Evolutionary conservation across 2,888 invertebrate species (phyloP).

Genomic region (Sturmia bella): DNA sequence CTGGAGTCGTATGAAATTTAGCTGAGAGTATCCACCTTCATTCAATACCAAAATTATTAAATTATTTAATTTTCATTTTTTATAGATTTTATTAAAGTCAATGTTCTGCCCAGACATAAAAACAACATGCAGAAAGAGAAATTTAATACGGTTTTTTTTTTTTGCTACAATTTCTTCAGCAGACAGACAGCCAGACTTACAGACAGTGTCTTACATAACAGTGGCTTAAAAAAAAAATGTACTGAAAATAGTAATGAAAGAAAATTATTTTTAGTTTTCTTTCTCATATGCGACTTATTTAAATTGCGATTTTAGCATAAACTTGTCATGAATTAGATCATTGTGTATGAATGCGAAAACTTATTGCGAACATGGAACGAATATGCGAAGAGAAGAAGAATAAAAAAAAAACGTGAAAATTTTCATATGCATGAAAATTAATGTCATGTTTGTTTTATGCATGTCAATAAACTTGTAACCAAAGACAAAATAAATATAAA

Average conservation of each 20-base stretch:
- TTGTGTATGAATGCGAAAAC: conserved; percentile 27
- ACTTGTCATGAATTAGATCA: conserved; percentile 64
- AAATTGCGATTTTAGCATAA: conserved; percentile 63
- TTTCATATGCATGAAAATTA: conserved; percentile 42
- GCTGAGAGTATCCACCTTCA: no score
- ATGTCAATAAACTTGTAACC: conserved; percentile 63
- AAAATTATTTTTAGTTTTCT: conserved; percentile 29
- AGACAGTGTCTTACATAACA: conserved; percentile 35
- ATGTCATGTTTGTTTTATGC: conserved; percentile 56
- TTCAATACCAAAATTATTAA: background rate
- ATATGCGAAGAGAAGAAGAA: background rate
- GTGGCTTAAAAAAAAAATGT: conserved; percentile 20
- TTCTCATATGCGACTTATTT: conserved; percentile 38
- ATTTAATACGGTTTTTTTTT: conserved; percentile 35
- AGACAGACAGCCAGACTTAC: conserved; percentile 12
- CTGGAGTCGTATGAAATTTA: no score
- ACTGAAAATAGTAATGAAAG: conserved; percentile 52
- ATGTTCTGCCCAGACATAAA: conserved; percentile 31
- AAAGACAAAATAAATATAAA: conserved; percentile 32
- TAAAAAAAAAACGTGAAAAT: conserved; percentile 29
- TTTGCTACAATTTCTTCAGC: conserved; percentile 44
- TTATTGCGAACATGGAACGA: background rate
- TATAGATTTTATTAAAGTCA: conserved; percentile 41
- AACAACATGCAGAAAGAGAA: conserved; percentile 1
- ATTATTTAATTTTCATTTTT: background rate